Evolutionary conservation across 1,140 invertebrate species (phyloP).

Genomic region (Melipona quadrifasciata): DNA sequence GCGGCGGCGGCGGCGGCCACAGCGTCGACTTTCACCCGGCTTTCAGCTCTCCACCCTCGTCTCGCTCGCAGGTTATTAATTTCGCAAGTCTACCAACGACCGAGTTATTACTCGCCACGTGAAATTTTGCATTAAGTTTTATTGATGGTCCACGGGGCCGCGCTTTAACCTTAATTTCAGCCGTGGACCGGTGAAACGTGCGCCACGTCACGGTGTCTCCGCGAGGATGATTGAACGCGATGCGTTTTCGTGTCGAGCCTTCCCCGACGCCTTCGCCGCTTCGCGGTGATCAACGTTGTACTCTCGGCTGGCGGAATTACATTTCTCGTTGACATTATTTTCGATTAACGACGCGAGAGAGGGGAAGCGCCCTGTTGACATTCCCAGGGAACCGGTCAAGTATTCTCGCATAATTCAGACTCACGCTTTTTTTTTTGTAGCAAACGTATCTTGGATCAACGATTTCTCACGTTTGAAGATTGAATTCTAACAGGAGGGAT

Average conservation of each 20-base stretch:
- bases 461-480: slow-evolving; percentile 31
- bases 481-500: slow-evolving; percentile 43
- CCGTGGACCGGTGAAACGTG: slow-evolving; percentile 16
- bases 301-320: too few relatives aligned
- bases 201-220: neutral
- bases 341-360: too few relatives aligned
- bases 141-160: slow-evolving; percentile 24
- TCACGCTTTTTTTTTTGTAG: neutral
- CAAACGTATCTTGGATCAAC: slow-evolving; percentile 1
- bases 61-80: slow-evolving; percentile 54
- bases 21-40: slow-evolving; percentile 55
- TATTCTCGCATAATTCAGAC: neutral
- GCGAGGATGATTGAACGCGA: slow-evolving; percentile 12
- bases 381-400: slow-evolving; percentile 11
- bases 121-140: slow-evolving; percentile 49
- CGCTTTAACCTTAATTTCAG: slow-evolving; percentile 42
- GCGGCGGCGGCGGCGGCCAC: neutral
- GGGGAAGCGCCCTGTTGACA: too few relatives aligned
- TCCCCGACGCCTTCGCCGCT: too few relatives aligned
- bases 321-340: too few relatives aligned
- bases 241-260: neutral
- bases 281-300: too few relatives aligned
- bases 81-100: slow-evolving; percentile 36
- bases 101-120: slow-evolving; percentile 37
- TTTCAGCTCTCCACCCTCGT: slow-evolving; percentile 55